Base-by-base conservation (phyloP, 2,113 vertebrate genomes). In the Microtus pennsylvanicus region DNA sequence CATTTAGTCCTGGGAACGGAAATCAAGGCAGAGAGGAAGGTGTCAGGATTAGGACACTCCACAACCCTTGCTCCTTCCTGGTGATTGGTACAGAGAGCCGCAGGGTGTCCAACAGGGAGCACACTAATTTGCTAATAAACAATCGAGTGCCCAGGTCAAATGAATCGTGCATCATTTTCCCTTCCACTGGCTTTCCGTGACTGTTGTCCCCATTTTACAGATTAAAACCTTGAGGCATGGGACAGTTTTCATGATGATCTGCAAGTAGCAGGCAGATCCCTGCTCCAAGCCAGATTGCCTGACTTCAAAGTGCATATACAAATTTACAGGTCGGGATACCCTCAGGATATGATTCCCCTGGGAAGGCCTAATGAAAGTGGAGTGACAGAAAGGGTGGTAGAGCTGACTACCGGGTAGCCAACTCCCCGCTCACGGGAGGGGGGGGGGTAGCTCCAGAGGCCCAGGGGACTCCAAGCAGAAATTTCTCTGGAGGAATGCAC, bases 1-100 rank as follows among this genome's bases (percentile, higher is more conserved):
- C 99, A 99, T 97, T 99, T 99, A 91, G 99, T 99, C 99, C 99
- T 99, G 94, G 35, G 11, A 38, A 61, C 67, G 76, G 24, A 96
- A 98, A 96, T 87, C 28, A 2, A 81, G 91, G 97, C 33, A 94
- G 10, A 35, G 0, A 35, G 0, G 8, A 72, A 42, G 0, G 22
- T 21, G 35, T 96, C 89, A 95, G 78, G 35, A 67, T 77, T 8
- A 30, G 2, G 74, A 74, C 30, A 0, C 28, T 42, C 0, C 3
- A 19, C 7, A 55, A 50, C 45, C 63, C 35, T 63, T 13, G 13
- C 26, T 47, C 35, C 50, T 69, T 55, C 21, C 14, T 47, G 17
- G 28, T 3, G 38, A 22, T 3, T 5, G 77, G 72, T 77, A 77
- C 74, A 7, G 61, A 76, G 50, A 13, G 8, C 50, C 11, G 61